Conservation (phyloP, 2,888 invertebrate species). For the Octodonta nipae region DNA sequence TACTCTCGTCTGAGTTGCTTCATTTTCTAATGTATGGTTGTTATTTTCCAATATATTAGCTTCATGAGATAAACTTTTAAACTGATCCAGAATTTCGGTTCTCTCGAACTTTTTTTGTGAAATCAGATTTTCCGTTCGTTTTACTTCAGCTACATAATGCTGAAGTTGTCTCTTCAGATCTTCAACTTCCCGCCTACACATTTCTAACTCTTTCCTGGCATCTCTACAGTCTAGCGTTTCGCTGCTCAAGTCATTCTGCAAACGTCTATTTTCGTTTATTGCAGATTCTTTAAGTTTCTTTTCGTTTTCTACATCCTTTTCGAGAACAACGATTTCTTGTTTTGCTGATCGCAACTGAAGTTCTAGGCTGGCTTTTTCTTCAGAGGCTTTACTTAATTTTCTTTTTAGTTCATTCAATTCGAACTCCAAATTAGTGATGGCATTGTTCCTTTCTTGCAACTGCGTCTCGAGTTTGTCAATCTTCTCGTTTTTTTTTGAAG, state of each 20-base stretch:
- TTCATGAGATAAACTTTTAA: slow-evolving; percentile 62
- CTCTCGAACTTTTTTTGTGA: slow-evolving; percentile 64
- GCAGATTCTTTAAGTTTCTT: slow-evolving; percentile 46
- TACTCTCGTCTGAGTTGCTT: slow-evolving; percentile 55
- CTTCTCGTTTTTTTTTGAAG: too few species aligned
- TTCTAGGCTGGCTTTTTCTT: slow-evolving; percentile 37
- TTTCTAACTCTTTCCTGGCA: slow-evolving; percentile 53
- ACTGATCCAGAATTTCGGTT: slow-evolving; percentile 67
- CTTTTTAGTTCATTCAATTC: too few species aligned
- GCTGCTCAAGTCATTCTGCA: slow-evolving; percentile 59
- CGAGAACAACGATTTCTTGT: slow-evolving; percentile 43
- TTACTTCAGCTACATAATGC: slow-evolving; percentile 72
- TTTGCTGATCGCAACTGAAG: slow-evolving; percentile 39
- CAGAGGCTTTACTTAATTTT: slow-evolving; percentile 23
- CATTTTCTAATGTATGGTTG: slow-evolving; percentile 65
- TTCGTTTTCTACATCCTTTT: slow-evolving; percentile 45
- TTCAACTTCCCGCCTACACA: slow-evolving; percentile 56
- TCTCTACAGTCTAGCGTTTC: slow-evolving; percentile 48
- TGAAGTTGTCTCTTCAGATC: slow-evolving; percentile 63
- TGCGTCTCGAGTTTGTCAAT: too few species aligned
- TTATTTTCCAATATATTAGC: slow-evolving; percentile 64
- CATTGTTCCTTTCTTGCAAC: too few species aligned
- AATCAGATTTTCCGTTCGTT: slow-evolving; percentile 63
- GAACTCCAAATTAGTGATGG: too few species aligned
- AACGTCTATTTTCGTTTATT: slow-evolving; percentile 52